A percentile compares a stretch with the other conserved stretches of the same genome.
Conservation (phyloP, 2,888 invertebrate genomes). For the Chaetoderma sp. region DNA sequence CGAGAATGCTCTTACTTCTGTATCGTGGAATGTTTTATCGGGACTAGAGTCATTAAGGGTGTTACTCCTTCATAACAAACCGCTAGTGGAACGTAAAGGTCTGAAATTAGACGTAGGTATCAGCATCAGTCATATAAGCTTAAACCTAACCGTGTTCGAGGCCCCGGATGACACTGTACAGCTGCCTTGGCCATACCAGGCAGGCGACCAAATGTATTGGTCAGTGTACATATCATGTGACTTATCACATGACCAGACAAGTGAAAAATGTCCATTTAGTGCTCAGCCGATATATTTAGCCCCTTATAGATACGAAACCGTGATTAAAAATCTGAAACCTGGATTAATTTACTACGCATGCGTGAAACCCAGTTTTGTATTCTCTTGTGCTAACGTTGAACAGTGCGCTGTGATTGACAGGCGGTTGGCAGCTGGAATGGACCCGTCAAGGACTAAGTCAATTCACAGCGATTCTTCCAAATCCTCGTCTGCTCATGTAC, state of each 20-base stretch:
- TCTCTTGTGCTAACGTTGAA: background rate
- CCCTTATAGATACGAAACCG: constrained; percentile 30
- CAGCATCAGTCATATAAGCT: constrained; percentile 25
- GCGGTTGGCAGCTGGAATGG: no score
- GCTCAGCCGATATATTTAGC: constrained; percentile 40
- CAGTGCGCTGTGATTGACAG: no score
- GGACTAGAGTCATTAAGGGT: constrained; percentile 27
- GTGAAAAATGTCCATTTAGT: constrained; percentile 27
- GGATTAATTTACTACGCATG: constrained; percentile 43
- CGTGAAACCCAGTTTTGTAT: constrained; percentile 43
- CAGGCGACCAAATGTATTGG: constrained; percentile 45
- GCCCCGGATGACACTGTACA: constrained; percentile 26
- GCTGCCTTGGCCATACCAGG: constrained; percentile 43
- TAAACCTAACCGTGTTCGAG: constrained; percentile 38
- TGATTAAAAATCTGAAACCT: constrained; percentile 31
- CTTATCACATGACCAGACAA: no score
- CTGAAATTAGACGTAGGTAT: constrained; percentile 19
- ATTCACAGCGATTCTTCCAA: no score
- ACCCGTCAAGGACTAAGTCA: no score
- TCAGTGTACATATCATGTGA: constrained; percentile 35
- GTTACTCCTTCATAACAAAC: constrained; percentile 40
- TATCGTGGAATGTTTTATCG: constrained; percentile 27
- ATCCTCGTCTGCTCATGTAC: no score
- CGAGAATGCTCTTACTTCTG: constrained; percentile 22
- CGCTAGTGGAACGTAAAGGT: constrained; percentile 32